Evolutionary conservation across 2,888 invertebrate genomes (phyloP), one percentile per base, ranked within the genome.

Genomic region (Nycteola revayana): DNA sequence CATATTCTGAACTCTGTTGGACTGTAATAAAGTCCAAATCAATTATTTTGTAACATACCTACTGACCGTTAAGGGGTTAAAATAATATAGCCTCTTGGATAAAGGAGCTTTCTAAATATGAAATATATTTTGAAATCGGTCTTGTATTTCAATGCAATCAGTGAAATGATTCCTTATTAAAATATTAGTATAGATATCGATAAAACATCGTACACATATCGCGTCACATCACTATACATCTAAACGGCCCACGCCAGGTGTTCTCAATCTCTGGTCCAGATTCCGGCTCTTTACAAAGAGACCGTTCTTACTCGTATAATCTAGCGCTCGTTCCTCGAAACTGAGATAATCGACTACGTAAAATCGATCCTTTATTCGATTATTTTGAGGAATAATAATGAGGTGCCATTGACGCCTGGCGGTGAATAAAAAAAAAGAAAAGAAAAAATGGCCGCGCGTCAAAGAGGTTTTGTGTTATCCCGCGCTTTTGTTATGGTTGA

Each of bases 301-400:
- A 48, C 56, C 62, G 57, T 62, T 66, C 56, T 54, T 55, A 47
- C 58, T 51, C 45, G 52, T 61, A 66, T 70, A 71, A 75, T 74
- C 68, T 63, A 57, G 42, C 53, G 67, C 70, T 70, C 72, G 66
- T 76, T 76, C 75, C 64, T 53, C 55, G 73, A 75, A 77, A 68
- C 59, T 55, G 51, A 74, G 78, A 78, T 78, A 78, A 77, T 75
- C 78, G 70, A 49, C 52, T 44, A 46, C 60, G 56, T 60, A 52
- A 66, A 70, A 71, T 71, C 68, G 68, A 63, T 56, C 65, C 64
- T 63, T 75, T 79, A 55, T 57, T 57, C 55, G 73, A 78, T 78
- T 79, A 78, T 77, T 73, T 75, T 68, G 62, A 68, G 63, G 77
- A 72, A 78, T 79, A 78, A 80, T 80, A 80, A 80, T 73, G 75